Conservation (phyloP, 1,140 invertebrate genomes). For the Trichomalopsis sarcophagae region DNA sequence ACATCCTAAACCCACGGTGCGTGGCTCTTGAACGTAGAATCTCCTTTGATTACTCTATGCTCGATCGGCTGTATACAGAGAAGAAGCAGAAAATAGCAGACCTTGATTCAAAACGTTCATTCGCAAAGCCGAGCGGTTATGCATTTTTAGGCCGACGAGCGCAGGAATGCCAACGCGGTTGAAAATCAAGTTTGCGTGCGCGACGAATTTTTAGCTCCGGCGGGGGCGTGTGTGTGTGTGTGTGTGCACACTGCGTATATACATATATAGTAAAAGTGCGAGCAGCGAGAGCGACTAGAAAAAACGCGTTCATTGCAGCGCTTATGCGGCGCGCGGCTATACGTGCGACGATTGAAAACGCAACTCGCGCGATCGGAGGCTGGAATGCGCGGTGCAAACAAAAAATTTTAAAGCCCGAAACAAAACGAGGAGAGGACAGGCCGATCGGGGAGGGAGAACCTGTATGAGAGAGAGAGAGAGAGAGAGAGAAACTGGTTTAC, state of each 20-base stretch:
- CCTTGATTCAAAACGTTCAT: not conserved
- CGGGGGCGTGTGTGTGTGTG: no score
- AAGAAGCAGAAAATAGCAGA: not conserved
- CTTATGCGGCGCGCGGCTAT: no score
- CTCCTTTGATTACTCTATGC: no score
- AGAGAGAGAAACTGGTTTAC: conserved; percentile 25
- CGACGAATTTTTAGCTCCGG: conserved; percentile 3
- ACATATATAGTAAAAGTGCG: not conserved
- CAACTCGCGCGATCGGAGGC: not conserved
- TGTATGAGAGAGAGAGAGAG: not conserved
- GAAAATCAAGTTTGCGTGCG: conserved; percentile 13
- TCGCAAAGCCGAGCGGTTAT: not conserved
- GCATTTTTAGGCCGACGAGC: not conserved
- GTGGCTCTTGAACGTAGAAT: no score
- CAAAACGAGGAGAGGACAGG: not conserved
- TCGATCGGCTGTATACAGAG: not conserved
- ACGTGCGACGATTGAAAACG: conserved; percentile 6
- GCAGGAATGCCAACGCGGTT: not conserved
- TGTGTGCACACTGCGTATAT: no score
- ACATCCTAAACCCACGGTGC: not conserved
- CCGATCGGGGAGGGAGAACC: not conserved
- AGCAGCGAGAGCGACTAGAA: no score
- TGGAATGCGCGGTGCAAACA: conserved; percentile 1
- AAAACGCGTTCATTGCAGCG: no score
- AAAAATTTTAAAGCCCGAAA: not conserved